Percentiles rank a stretch among this genome's conserved stretches.
phyloP scores from a whole-genome alignment of 1,140 invertebrate species.

The Hyphantria cunea region DNA sequence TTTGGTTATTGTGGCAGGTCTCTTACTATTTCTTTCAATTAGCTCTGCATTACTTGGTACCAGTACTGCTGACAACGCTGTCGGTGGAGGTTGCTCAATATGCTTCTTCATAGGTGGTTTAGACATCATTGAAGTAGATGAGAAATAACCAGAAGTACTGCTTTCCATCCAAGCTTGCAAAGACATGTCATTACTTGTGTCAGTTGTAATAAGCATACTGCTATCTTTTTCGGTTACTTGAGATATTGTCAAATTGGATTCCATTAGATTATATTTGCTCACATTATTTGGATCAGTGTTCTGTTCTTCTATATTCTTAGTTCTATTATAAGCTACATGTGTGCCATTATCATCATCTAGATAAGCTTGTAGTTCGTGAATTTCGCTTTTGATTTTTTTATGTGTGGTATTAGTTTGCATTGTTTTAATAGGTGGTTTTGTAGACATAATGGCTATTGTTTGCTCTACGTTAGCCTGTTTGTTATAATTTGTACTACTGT shows the following conservation, averaged over 20 bases:
- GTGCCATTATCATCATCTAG: constrained; percentile 64
- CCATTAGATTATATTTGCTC: constrained; percentile 71
- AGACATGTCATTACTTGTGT: constrained; percentile 69
- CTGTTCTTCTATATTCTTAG: constrained; percentile 71
- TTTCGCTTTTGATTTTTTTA: constrained; percentile 70
- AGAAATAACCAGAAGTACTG: constrained; percentile 46
- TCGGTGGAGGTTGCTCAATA: constrained; percentile 58
- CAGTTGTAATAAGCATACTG: constrained; percentile 66
- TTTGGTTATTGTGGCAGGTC: constrained; percentile 73
- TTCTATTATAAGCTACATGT: constrained; percentile 69
- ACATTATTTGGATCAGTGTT: constrained; percentile 58
- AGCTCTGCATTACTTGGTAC: constrained; percentile 60
- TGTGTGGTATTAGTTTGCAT: constrained; percentile 56
- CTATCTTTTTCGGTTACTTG: constrained; percentile 71
- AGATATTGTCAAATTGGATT: constrained; percentile 68
- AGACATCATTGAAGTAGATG: constrained; percentile 43
- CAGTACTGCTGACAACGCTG: constrained; percentile 60
- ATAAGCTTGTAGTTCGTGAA: constrained; percentile 69
- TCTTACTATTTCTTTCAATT: constrained; percentile 48
- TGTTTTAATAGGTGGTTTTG: constrained; percentile 43
- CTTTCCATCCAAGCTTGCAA: constrained; percentile 68
- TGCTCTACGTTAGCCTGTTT: constrained; percentile 45
- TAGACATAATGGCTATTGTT: constrained; percentile 40
- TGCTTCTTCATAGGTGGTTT: constrained; percentile 58
- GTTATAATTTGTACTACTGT: constrained; percentile 37